Percentiles rank a stretch among this genome's conserved stretches.
These are phyloP conservation scores for Macrosiphum euphorbiae DNA, from an alignment of 2,888 invertebrate species.

Conservation along the genomic window DNA sequence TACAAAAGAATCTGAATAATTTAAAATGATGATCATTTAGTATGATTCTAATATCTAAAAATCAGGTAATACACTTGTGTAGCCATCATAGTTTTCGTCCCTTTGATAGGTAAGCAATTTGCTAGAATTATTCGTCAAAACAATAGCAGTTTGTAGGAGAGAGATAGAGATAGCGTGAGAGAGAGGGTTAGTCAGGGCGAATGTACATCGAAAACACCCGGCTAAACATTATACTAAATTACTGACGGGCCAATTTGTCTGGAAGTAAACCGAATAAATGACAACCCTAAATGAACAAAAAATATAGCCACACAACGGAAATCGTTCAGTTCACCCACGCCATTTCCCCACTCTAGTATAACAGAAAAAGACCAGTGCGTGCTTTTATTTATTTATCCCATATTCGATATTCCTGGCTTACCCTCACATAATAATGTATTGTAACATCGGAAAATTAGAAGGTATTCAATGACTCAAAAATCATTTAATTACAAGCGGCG, in stretches of 20 bases:
- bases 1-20: too few species aligned
- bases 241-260: slow-evolving; percentile 45
- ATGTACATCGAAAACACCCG: neutral
- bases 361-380: neutral
- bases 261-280: slow-evolving; percentile 50
- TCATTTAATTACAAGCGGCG: too few species aligned
- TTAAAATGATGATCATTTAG: too few species aligned
- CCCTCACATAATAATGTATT: neutral
- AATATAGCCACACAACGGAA: neutral
- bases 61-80: neutral
- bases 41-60: too few species aligned
- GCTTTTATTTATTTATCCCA: neutral
- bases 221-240: neutral
- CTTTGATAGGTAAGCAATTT: too few species aligned
- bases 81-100: neutral
- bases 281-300: slow-evolving; percentile 23
- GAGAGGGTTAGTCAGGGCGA: too few species aligned
- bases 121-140: neutral
- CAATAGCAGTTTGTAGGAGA: neutral
- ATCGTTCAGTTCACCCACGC: neutral
- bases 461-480: neutral
- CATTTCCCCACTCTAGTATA: neutral
- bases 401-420: neutral
- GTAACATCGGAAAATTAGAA: neutral
- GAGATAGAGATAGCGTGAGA: neutral